Evolutionary conservation across 2,888 invertebrate genomes (phyloP).

Genomic region (Leptinotarsa haldemani): DNA sequence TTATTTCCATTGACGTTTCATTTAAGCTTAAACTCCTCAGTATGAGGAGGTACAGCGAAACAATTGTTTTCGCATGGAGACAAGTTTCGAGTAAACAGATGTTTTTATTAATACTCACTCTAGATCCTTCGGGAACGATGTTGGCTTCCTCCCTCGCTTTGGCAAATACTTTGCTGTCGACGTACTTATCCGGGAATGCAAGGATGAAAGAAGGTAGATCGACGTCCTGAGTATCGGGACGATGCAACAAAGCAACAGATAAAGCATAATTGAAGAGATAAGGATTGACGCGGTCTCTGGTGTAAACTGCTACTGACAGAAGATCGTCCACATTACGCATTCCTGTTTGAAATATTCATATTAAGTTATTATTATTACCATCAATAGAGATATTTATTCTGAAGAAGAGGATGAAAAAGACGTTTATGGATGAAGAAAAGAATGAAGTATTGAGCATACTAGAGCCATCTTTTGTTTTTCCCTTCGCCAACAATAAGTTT

Average conservation of each 20-base stretch:
- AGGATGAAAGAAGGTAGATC: slow-evolving; percentile 80
- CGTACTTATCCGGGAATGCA: slow-evolving; percentile 84
- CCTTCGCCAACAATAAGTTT: too few relatives aligned
- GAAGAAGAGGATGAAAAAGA: too few relatives aligned
- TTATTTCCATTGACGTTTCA: too few relatives aligned
- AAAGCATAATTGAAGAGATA: slow-evolving; percentile 84
- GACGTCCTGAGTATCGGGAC: slow-evolving; percentile 77
- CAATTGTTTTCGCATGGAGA: too few relatives aligned
- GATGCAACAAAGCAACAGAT: slow-evolving; percentile 81
- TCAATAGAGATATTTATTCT: background rate
- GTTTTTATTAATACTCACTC: slow-evolving; percentile 65
- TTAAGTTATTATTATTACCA: background rate
- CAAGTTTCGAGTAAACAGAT: too few relatives aligned
- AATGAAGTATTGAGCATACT: too few relatives aligned
- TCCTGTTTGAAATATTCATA: slow-evolving; percentile 26
- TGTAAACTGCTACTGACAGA: slow-evolving; percentile 75
- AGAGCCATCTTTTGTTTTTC: too few relatives aligned
- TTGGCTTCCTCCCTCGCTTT: slow-evolving; percentile 77
- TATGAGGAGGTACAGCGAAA: too few relatives aligned
- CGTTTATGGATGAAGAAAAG: too few relatives aligned
- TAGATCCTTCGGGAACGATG: slow-evolving; percentile 71
- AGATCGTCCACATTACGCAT: slow-evolving; percentile 76
- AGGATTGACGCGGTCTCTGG: slow-evolving; percentile 81
- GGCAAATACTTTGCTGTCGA: slow-evolving; percentile 79
- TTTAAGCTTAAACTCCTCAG: too few relatives aligned